These are phyloP conservation scores for Esox lucius DNA, from an alignment of 2,797 vertebrate genomes.

Conservation along the genomic window DNA sequence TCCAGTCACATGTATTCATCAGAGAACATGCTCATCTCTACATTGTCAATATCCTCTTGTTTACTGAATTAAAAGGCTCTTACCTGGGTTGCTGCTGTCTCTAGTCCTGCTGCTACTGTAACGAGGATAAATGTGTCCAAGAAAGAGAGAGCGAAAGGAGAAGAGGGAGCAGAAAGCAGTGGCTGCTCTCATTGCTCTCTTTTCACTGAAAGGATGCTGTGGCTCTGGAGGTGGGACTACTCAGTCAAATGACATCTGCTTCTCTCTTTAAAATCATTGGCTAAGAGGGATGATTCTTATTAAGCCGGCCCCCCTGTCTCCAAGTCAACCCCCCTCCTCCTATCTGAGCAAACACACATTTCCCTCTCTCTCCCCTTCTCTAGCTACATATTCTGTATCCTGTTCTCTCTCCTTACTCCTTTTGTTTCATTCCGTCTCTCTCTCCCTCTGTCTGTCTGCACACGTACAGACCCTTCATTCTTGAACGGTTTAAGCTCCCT, in stretches of 20 bases:
- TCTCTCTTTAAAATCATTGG: slow-evolving; percentile 79
- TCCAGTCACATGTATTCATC: too few species aligned
- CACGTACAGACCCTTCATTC: slow-evolving; percentile 36
- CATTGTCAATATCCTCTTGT: not conserved
- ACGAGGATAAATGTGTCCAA: not conserved
- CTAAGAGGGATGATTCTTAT: slow-evolving; percentile 76
- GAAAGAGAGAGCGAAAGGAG: slow-evolving; percentile 29
- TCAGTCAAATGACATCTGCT: slow-evolving; percentile 80
- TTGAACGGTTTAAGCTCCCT: slow-evolving; percentile 27
- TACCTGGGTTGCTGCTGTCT: slow-evolving; percentile 64
- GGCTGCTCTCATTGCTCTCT: slow-evolving; percentile 62
- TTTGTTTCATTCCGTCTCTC: slow-evolving; percentile 8
- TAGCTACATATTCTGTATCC: slow-evolving; percentile 1
- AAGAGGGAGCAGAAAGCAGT: slow-evolving; percentile 25
- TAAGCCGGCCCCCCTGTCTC: slow-evolving; percentile 73
- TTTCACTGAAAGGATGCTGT: slow-evolving; percentile 68
- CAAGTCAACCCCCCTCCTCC: slow-evolving; percentile 53
- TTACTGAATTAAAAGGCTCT: slow-evolving; percentile 40
- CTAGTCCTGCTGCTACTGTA: slow-evolving; percentile 22
- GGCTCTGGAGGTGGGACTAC: slow-evolving; percentile 72
- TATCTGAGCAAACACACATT: slow-evolving; percentile 12
- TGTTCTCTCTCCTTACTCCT: not conserved
- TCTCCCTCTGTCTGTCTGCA: slow-evolving; percentile 23
- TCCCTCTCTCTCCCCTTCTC: slow-evolving; percentile 27
- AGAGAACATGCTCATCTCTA: too few species aligned